Base-by-base conservation (phyloP, 2,888 invertebrate species). In the Temnothorax unifasciatus region DNA sequence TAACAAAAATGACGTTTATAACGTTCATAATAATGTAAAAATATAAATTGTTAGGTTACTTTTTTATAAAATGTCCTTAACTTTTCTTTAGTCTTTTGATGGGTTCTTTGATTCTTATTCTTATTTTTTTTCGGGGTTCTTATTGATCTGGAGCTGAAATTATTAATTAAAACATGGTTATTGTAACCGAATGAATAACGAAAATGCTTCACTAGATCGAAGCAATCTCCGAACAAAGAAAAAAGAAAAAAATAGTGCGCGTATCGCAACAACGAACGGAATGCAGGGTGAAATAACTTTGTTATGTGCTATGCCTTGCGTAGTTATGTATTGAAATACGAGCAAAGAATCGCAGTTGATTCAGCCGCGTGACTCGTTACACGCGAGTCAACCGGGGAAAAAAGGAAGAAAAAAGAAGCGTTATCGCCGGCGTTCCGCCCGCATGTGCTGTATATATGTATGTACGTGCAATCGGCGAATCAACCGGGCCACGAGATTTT, bases 401-500 rank as follows among this genome's bases (percentile, higher is more conserved):
- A 66, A 18, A 18, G 3, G 2, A 3, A 15, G 1, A 69, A 18
- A 34, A 71, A 66, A 41, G 44, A n/a, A 59, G 21, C 50, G 76
- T 66, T 83, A 77, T 66, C 82, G 34, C 47, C 18, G n/a, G 34
- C 11, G 76, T 77, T 76, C 25, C 47, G 18, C 13, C 38, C 34
- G 54, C 25, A 66, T 69, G 29, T 76, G 54, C 13, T 57, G 59
- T 59, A 25, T 44, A 44, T 41, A 4, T 34, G 6, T 6, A 4
- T 34, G 6, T 6, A 50, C 61, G 61, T 52, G 50, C 63, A 66
- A 57, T 57, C 50, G 57, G 15, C 69, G 73, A 84, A 66, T 82
- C 84, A 59, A 59, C 25, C 59, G 54, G 47, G 54, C 66, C 18
- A 59, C 54, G 50, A 61, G 83, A 85, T 63, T 74, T 85, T 61